phyloP scores from a whole-genome alignment of 2,113 vertebrate genomes.

The Bungarus multicinctus region DNA sequence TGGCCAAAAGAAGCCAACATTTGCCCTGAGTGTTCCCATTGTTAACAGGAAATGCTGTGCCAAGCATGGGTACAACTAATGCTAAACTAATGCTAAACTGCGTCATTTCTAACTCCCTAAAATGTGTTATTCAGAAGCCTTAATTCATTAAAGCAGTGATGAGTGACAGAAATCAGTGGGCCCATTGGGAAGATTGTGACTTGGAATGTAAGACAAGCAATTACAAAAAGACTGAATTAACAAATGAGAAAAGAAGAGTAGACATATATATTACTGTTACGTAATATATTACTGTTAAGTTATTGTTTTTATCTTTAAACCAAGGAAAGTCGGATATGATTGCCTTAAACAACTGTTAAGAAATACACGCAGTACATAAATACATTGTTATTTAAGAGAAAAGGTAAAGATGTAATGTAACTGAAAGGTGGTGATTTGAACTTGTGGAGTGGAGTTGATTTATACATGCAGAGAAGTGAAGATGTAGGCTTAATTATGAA shows the following conservation, averaged over 20 bases:
- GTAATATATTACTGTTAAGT: neutral
- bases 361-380: neutral
- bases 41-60: neutral
- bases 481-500: neutral
- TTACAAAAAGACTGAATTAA: neutral
- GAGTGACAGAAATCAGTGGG: neutral
- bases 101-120: neutral
- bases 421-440: neutral
- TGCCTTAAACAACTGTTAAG: neutral
- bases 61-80: neutral
- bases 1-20: neutral
- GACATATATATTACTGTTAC: too few relatives aligned
- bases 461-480: neutral
- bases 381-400: neutral
- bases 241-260: neutral
- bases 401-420: neutral
- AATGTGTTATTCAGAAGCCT: neutral
- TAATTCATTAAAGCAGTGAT: neutral
- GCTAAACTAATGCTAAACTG: neutral
- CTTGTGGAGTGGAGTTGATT: neutral
- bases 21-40: neutral
- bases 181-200: neutral
- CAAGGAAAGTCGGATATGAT: neutral
- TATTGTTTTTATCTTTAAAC: neutral
- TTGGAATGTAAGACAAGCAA: neutral